Evolutionary conservation across 1,140 invertebrate species (phyloP).

Genomic region (Theocolax elegans): DNA sequence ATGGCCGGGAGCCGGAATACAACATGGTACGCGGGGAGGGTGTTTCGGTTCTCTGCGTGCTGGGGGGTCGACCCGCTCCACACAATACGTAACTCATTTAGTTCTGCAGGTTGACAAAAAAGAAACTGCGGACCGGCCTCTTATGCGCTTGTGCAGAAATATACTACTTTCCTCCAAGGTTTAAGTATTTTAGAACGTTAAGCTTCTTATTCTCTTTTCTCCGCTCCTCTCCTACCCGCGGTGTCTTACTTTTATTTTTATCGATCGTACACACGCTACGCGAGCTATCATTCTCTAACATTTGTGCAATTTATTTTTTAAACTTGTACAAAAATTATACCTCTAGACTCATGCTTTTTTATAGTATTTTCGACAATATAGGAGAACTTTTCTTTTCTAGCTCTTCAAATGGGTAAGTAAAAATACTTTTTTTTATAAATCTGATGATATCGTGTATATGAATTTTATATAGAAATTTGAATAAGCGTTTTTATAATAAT

Average conservation of each 20-base stretch:
- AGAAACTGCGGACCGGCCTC: slow-evolving; percentile 47
- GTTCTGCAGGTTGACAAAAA: slow-evolving; percentile 64
- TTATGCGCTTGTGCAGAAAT: slow-evolving; percentile 11
- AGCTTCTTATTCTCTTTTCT: slow-evolving; percentile 37
- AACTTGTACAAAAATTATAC: too few species aligned
- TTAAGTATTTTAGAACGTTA: slow-evolving; percentile 37
- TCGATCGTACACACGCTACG: slow-evolving; percentile 12
- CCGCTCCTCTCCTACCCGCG: neutral
- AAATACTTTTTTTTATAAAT: too few species aligned
- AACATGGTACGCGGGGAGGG: slow-evolving; percentile 57
- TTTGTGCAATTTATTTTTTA: too few species aligned
- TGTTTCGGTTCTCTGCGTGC: slow-evolving; percentile 1
- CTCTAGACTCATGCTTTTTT: too few species aligned
- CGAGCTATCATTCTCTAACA: too few species aligned
- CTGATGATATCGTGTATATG: too few species aligned
- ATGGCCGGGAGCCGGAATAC: slow-evolving; percentile 62
- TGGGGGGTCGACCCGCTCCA: slow-evolving; percentile 18
- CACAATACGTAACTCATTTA: slow-evolving; percentile 67
- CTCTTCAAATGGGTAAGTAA: too few species aligned
- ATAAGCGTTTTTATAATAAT: too few species aligned
- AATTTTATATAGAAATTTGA: too few species aligned
- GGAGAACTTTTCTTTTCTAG: too few species aligned
- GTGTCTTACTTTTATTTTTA: slow-evolving; percentile 30
- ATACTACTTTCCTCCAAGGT: slow-evolving; percentile 6
- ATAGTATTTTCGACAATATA: too few species aligned